Conservation (phyloP, 1,140 invertebrate species). For the Sitodiplosis mosellana region DNA sequence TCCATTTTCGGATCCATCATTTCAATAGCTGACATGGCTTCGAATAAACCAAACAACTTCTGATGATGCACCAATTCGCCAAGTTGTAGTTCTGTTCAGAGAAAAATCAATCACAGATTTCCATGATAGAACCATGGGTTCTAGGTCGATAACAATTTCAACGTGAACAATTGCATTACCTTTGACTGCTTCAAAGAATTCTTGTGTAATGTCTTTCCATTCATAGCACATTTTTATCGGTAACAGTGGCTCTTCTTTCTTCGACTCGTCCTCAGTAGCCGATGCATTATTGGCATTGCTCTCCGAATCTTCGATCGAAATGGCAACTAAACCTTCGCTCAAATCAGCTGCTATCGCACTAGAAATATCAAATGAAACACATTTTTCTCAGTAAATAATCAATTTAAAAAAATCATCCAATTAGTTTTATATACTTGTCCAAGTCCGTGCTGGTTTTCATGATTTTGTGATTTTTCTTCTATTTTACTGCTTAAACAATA, state of each 20-base stretch:
- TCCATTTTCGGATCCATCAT: conserved; percentile 99
- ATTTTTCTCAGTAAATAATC: too few species aligned
- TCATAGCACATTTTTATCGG: conserved; percentile 7
- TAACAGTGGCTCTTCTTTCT: background rate
- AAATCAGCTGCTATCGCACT: too few species aligned
- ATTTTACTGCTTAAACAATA: too few species aligned
- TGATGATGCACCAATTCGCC: conserved; percentile 83
- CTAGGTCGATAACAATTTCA: background rate
- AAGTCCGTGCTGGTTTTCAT: too few species aligned
- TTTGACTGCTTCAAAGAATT: conserved; percentile 49
- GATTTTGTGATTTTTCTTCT: too few species aligned
- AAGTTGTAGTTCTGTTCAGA: conserved; percentile 51
- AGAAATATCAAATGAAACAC: too few species aligned
- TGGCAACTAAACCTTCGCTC: too few species aligned
- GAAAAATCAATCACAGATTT: background rate
- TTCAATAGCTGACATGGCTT: conserved; percentile 98
- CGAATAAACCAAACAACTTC: conserved; percentile 75
- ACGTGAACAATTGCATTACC: conserved; percentile 22
- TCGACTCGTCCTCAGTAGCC: background rate
- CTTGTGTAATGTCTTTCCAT: conserved; percentile 55
- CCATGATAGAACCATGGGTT: too few species aligned
- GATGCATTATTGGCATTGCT: background rate
- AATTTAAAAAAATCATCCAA: too few species aligned
- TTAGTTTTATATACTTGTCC: too few species aligned
- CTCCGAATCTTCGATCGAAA: too few species aligned